A percentile compares a stretch with the other conserved stretches of the same genome.
phyloP scores from a whole-genome alignment of 2,797 vertebrate genomes.

The Sebastes flavidus region DNA sequence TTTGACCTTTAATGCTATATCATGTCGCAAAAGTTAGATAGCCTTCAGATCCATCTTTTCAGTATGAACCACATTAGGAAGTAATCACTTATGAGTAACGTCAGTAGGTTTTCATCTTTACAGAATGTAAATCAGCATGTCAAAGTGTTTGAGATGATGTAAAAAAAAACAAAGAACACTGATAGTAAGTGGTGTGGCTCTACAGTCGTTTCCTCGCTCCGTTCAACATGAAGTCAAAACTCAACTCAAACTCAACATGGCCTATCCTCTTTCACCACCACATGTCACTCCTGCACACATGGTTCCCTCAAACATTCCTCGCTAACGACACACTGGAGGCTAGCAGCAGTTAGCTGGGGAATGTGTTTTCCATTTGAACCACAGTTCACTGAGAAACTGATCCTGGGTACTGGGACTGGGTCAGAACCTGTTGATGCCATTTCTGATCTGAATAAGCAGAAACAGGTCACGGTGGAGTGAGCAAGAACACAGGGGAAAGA shows the following conservation, averaged over 20 bases:
- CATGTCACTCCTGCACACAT: constrained; percentile 66
- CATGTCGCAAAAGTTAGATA: not conserved
- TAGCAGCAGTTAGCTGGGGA: constrained; percentile 49
- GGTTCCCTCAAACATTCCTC: constrained; percentile 65
- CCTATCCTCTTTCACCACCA: constrained; percentile 61
- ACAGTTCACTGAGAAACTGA: constrained; percentile 47
- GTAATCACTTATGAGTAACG: not conserved
- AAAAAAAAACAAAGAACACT: not conserved
- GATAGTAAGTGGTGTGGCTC: not conserved
- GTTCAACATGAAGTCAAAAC: constrained; percentile 15
- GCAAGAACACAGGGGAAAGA: not conserved
- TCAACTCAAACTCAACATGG: constrained; percentile 28
- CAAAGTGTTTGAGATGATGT: not conserved
- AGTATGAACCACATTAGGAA: not conserved
- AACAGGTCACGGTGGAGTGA: constrained; percentile 8
- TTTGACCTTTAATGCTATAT: too few relatives aligned
- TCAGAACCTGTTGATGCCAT: constrained; percentile 44
- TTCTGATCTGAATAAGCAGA: constrained; percentile 51
- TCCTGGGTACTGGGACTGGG: constrained; percentile 16
- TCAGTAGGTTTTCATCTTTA: not conserved
- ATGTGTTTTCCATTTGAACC: constrained; percentile 71
- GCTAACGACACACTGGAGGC: constrained; percentile 69
- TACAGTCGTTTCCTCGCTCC: not conserved
- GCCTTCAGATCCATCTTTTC: not conserved
- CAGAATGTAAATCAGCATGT: not conserved